These are phyloP conservation scores for Anguilla japonica DNA, from an alignment of 2,113 vertebrate genomes.

Conservation along the genomic window DNA sequence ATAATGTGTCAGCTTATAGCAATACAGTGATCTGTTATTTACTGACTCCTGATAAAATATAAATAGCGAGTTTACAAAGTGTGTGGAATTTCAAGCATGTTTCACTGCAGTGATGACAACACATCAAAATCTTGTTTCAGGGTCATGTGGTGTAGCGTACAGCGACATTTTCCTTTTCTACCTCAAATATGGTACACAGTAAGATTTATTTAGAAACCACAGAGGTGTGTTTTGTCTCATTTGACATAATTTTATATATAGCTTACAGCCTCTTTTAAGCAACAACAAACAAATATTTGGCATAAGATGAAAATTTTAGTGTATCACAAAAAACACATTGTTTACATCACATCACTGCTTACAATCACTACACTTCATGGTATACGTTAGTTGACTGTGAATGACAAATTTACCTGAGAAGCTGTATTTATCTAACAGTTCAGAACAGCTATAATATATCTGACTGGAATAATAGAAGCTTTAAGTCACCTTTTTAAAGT, in stretches of 20 bases:
- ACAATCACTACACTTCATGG: no score
- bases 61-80: not conserved
- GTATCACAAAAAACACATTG: no score
- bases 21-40: not conserved
- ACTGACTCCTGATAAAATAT: not conserved
- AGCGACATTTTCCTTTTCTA: not conserved
- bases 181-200: not conserved
- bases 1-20: not conserved
- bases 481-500: no score
- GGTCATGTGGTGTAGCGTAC: not conserved
- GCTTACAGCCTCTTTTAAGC: no score
- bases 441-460: no score
- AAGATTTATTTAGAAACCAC: not conserved
- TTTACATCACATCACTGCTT: no score
- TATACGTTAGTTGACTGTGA: no score
- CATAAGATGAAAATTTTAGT: no score
- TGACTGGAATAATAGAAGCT: no score
- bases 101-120: not conserved
- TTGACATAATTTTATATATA: not conserved
- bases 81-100: constrained; percentile 11
- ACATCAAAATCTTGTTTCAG: not conserved
- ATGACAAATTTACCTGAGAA: no score
- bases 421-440: no score
- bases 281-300: not conserved
- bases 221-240: not conserved